These are phyloP conservation scores for Ceratitis capitata DNA, from an alignment of 1,140 invertebrate genomes.

Conservation along the genomic window DNA sequence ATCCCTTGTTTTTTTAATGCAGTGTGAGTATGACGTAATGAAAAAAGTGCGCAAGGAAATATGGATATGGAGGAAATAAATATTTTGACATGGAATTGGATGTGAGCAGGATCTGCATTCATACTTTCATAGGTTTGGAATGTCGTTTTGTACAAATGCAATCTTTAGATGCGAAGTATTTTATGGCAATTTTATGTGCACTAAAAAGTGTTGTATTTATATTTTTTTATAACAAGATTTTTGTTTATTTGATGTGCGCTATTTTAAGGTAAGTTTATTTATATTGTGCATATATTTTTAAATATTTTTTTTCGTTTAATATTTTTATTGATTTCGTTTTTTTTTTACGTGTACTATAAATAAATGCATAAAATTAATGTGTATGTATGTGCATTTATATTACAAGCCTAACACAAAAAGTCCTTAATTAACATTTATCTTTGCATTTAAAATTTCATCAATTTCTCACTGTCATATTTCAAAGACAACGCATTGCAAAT, in stretches of 20 bases:
- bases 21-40: neutral
- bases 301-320: too few relatives aligned
- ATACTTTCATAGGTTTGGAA: neutral
- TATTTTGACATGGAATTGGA: neutral
- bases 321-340: too few relatives aligned
- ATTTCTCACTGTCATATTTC: neutral
- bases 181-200: neutral
- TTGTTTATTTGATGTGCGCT: neutral
- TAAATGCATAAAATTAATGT: neutral
- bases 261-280: neutral
- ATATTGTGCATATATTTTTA: neutral
- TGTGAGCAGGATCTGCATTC: neutral
- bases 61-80: neutral
- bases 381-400: neutral
- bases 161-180: neutral
- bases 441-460: slow-evolving; percentile 10
- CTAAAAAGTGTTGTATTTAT: neutral
- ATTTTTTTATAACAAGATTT: too few relatives aligned
- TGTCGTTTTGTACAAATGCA: neutral
- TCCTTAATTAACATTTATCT: slow-evolving; percentile 27
- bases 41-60: neutral
- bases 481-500: neutral
- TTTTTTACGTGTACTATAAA: neutral
- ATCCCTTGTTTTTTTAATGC: neutral
- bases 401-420: neutral